A percentile compares a stretch with the other conserved stretches of the same genome.
Conservation (phyloP, 2,888 invertebrate species). For the Julus scandinavius region DNA sequence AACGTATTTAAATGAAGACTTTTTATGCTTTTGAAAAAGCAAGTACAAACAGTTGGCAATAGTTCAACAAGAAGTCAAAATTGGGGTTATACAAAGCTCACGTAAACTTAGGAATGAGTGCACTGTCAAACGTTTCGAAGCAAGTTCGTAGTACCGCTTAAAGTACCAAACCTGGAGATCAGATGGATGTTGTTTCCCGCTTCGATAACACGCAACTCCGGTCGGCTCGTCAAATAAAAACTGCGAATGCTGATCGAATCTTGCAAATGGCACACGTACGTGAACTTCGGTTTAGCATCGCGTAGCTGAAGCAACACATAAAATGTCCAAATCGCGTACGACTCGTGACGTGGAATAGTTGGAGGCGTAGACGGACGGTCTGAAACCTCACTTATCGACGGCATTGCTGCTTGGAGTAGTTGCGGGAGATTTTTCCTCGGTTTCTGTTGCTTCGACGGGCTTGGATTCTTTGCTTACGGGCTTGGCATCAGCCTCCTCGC, state of each 20-base stretch:
- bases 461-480: not conserved
- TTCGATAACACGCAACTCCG: not conserved
- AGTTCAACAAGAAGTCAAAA: not conserved
- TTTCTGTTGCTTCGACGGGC: not conserved
- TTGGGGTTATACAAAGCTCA: not conserved
- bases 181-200: not conserved
- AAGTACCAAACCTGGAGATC: not conserved
- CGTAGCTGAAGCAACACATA: not conserved
- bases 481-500: not conserved
- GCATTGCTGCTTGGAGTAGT: not conserved
- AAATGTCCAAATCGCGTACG: not conserved
- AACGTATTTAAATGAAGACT: not conserved
- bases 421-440: not conserved
- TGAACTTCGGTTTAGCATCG: not conserved
- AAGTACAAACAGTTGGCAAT: not conserved
- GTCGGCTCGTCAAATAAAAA: not conserved
- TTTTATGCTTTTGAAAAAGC: not conserved
- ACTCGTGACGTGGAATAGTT: not conserved
- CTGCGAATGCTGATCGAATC: constrained; percentile 2
- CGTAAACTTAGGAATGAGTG: constrained; percentile 17
- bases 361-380: not conserved
- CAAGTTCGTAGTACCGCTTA: not conserved
- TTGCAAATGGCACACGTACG: constrained; percentile 7
- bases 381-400: not conserved
- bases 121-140: not conserved